These are phyloP conservation scores for Corbicula japonica DNA, from an alignment of 2,888 invertebrate species.

Conservation along the genomic window DNA sequence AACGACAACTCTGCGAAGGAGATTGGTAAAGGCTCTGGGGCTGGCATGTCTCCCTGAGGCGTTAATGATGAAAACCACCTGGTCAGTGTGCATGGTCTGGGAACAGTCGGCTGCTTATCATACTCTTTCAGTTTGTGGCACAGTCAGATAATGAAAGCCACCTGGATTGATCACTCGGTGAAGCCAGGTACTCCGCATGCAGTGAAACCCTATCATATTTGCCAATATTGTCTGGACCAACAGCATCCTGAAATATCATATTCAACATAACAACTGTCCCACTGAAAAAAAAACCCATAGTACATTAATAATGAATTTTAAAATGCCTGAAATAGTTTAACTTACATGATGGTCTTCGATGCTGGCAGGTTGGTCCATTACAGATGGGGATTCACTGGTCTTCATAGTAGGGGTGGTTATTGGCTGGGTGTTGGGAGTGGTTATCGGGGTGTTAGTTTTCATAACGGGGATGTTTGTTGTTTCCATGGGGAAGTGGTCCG, in stretches of 20 bases:
- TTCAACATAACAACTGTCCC: too few relatives aligned
- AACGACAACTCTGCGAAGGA: too few relatives aligned
- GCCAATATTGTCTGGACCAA: constrained; percentile 37
- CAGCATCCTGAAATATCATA: constrained; percentile 31
- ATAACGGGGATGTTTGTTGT: neutral
- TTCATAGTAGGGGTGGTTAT: neutral
- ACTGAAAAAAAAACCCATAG: too few relatives aligned
- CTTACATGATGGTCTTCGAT: too few relatives aligned
- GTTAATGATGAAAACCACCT: too few relatives aligned
- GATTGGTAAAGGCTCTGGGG: too few relatives aligned
- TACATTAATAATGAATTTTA: too few relatives aligned
- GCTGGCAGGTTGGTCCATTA: too few relatives aligned
- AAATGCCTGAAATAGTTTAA: too few relatives aligned
- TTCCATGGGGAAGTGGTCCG: too few relatives aligned
- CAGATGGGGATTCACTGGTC: neutral
- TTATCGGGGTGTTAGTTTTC: neutral
- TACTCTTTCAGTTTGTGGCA: constrained; percentile 25
- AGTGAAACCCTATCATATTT: constrained; percentile 18
- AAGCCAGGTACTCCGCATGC: constrained; percentile 14
- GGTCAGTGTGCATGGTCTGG: constrained; percentile 21
- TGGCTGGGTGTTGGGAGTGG: neutral
- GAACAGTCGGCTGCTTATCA: constrained; percentile 28
- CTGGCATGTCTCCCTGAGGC: too few relatives aligned
- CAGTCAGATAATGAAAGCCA: constrained; percentile 18
- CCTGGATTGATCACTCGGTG: constrained; percentile 19